A percentile compares a stretch with the other conserved stretches of the same genome.
These are phyloP conservation scores for Todus mexicanus DNA, from an alignment of 2,797 vertebrate genomes.

Conservation along the genomic window DNA sequence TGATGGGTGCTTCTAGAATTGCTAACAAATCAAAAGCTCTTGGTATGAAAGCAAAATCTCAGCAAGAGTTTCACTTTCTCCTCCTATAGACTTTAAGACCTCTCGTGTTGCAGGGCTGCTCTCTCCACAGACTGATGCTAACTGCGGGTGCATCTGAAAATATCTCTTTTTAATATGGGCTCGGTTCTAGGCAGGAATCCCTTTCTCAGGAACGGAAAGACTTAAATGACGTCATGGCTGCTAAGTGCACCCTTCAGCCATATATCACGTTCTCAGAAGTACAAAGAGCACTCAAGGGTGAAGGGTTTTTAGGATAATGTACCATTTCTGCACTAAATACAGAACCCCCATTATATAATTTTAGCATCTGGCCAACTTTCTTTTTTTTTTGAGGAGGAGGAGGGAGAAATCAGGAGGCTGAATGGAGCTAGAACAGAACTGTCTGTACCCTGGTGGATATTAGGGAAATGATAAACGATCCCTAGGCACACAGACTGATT, in stretches of 20 bases:
- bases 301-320: slow-evolving; percentile 33
- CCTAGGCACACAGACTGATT: slow-evolving; percentile 5
- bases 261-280: slow-evolving; percentile 44
- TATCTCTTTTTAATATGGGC: background rate
- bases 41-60: background rate
- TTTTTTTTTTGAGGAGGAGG: background rate
- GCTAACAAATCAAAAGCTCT: background rate
- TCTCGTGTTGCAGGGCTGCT: background rate
- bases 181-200: slow-evolving; percentile 30
- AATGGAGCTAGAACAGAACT: slow-evolving; percentile 1
- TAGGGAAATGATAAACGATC: slow-evolving; percentile 48
- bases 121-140: background rate
- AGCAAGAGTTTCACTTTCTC: background rate
- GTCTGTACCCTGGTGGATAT: slow-evolving; percentile 32
- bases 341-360: slow-evolving; percentile 31
- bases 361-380: slow-evolving; percentile 1
- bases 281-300: slow-evolving; percentile 34
- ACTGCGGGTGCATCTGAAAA: slow-evolving; percentile 24
- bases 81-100: background rate
- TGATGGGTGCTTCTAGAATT: background rate
- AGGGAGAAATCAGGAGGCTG: background rate
- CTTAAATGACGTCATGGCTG: slow-evolving; percentile 49
- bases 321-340: slow-evolving; percentile 31
- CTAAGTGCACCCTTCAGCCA: slow-evolving; percentile 12
- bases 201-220: slow-evolving; percentile 46